Percentiles rank a stretch among this genome's conserved stretches.
Conservation (phyloP, 1,140 invertebrate species). For the Cyclina sinensis region DNA sequence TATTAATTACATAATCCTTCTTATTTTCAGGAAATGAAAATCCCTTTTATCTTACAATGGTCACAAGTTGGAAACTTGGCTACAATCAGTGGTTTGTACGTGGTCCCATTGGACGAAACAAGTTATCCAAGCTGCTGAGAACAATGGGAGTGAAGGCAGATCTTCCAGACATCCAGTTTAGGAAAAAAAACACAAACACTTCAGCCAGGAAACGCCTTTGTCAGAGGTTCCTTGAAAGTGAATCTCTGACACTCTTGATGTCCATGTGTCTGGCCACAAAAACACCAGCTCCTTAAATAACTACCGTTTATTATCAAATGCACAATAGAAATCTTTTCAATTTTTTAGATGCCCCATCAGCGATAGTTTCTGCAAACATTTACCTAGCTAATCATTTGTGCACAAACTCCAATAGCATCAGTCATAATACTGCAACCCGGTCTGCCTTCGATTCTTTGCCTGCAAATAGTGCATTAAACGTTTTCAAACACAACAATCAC, state of each 20-base stretch:
- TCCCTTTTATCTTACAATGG: neutral
- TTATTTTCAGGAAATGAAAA: neutral
- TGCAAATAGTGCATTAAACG: neutral
- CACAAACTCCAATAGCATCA: neutral
- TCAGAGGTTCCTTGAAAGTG: neutral
- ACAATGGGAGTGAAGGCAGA: neutral
- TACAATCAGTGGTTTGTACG: slow-evolving; percentile 7
- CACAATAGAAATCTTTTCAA: neutral
- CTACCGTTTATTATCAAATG: neutral
- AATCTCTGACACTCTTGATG: neutral
- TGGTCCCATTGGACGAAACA: neutral
- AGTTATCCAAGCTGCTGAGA: neutral
- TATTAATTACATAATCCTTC: no score
- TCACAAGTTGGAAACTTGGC: neutral
- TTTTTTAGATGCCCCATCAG: neutral
- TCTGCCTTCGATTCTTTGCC: neutral
- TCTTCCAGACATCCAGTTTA: neutral
- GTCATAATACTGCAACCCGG: neutral
- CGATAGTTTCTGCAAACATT: neutral
- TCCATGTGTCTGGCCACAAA: neutral
- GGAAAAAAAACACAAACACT: neutral
- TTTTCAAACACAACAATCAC: slow-evolving; percentile 24
- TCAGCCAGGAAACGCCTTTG: neutral
- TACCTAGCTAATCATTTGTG: neutral
- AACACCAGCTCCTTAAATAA: neutral